phyloP scores from a whole-genome alignment of 2,888 invertebrate genomes.

The Trachelus iudaicus region DNA sequence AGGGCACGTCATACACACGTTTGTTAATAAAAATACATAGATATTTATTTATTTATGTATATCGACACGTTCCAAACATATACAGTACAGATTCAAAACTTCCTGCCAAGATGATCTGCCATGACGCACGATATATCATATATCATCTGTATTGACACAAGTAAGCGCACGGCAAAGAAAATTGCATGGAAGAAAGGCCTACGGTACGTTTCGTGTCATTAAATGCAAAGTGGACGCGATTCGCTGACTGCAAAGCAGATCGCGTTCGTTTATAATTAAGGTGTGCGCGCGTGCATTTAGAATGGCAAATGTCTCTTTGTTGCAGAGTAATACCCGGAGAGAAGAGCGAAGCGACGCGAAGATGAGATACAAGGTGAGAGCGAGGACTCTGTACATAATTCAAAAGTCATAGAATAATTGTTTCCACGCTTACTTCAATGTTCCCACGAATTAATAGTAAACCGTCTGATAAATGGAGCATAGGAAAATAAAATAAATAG shows the following conservation, averaged over 20 bases:
- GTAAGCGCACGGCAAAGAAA: neutral
- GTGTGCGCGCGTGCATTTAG: neutral
- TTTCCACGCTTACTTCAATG: neutral
- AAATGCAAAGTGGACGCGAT: constrained; percentile 43
- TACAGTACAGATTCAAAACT: neutral
- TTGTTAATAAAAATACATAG: neutral
- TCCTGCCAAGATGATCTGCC: neutral
- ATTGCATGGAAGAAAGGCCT: constrained; percentile 20
- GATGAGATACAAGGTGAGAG: constrained; percentile 59
- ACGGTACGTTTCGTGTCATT: constrained; percentile 35
- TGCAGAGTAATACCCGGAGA: constrained; percentile 29
- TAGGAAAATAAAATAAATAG: neutral
- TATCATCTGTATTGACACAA: neutral
- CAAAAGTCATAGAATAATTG: neutral
- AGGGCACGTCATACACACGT: too few species aligned
- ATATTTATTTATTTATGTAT: too few species aligned
- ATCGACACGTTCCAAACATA: too few species aligned
- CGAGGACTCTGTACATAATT: neutral
- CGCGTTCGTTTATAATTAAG: neutral
- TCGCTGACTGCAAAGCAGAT: constrained; percentile 15
- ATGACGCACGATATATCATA: neutral
- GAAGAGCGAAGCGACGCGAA: constrained; percentile 24
- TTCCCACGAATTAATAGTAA: neutral
- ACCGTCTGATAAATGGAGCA: neutral
- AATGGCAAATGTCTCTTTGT: constrained; percentile 33